Conservation (phyloP, 2,797 vertebrate species). For the Petrocephalus sullivani region DNA sequence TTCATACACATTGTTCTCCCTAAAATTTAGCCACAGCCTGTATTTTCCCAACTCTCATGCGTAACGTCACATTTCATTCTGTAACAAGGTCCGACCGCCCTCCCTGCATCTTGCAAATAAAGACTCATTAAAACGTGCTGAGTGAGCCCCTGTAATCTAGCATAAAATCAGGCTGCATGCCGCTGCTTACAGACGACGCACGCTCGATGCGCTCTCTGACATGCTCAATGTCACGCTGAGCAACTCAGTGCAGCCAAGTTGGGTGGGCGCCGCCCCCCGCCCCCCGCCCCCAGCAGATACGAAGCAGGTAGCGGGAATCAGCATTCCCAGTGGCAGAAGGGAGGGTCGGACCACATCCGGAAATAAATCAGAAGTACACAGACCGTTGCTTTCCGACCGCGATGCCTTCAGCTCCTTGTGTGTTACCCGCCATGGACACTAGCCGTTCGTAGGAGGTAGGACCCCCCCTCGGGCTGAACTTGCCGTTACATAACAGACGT, state of each 20-base stretch:
- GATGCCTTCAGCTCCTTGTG: neutral
- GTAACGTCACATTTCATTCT: conserved; percentile 20
- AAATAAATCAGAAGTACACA: neutral
- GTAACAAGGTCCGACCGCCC: conserved; percentile 32
- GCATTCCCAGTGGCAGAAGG: too few species aligned
- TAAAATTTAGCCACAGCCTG: neutral
- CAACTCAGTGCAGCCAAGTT: neutral
- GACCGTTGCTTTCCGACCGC: neutral
- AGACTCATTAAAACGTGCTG: neutral
- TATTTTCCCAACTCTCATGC: too few species aligned
- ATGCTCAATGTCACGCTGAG: conserved; percentile 50
- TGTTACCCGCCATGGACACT: neutral
- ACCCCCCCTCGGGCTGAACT: too few species aligned
- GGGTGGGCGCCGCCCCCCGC: neutral
- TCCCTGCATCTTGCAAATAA: neutral
- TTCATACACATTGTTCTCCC: neutral
- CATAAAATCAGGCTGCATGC: neutral
- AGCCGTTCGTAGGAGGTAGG: too few species aligned
- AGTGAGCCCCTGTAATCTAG: neutral
- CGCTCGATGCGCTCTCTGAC: conserved; percentile 28
- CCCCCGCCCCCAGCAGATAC: neutral
- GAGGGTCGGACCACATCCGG: neutral
- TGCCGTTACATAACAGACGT: too few species aligned
- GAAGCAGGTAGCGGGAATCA: neutral
- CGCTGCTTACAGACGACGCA: neutral